Conservation (phyloP, 2,888 invertebrate genomes). For the Platycheirus rosarum region DNA sequence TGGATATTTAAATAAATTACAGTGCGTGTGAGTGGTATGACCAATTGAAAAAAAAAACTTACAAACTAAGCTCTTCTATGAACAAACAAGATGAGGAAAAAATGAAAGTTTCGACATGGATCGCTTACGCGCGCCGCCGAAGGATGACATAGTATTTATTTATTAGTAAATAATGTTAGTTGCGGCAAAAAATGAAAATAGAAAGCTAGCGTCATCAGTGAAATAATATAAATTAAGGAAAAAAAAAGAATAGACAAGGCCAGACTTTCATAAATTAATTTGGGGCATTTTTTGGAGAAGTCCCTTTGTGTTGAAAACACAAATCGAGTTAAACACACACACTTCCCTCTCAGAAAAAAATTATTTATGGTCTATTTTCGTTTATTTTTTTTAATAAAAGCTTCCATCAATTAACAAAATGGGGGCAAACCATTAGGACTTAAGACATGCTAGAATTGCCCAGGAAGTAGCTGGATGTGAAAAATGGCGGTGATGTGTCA, state of each 20-base stretch:
- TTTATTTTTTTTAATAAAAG: constrained; percentile 18
- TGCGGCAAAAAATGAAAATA: constrained; percentile 22
- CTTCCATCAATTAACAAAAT: constrained; percentile 27
- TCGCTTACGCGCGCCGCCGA: constrained; percentile 50
- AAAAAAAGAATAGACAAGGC: constrained; percentile 23
- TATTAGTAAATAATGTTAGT: constrained; percentile 19
- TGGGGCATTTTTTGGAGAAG: constrained; percentile 6
- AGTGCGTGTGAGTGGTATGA: constrained; percentile 28
- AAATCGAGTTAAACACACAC: constrained; percentile 15
- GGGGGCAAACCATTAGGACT: neutral
- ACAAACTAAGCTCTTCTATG: constrained; percentile 15
- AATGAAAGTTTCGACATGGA: constrained; percentile 65
- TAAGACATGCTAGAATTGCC: neutral
- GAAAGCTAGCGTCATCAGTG: constrained; percentile 28
- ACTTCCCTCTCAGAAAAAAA: neutral
- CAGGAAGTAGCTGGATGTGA: constrained; percentile 24
- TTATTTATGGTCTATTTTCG: constrained; percentile 32
- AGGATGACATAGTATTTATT: constrained; percentile 50
- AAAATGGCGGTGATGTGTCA: constrained; percentile 13
- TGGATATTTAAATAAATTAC: constrained; percentile 55
- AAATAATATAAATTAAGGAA: constrained; percentile 16
- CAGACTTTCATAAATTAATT: constrained; percentile 38
- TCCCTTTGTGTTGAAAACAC: constrained; percentile 7
- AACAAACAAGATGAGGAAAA: constrained; percentile 41
- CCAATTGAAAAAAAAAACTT: constrained; percentile 31